A percentile compares a stretch with the other conserved stretches of the same genome.
These are phyloP conservation scores for Herminia tarsipennalis DNA, from an alignment of 2,888 invertebrate genomes.

Conservation along the genomic window DNA sequence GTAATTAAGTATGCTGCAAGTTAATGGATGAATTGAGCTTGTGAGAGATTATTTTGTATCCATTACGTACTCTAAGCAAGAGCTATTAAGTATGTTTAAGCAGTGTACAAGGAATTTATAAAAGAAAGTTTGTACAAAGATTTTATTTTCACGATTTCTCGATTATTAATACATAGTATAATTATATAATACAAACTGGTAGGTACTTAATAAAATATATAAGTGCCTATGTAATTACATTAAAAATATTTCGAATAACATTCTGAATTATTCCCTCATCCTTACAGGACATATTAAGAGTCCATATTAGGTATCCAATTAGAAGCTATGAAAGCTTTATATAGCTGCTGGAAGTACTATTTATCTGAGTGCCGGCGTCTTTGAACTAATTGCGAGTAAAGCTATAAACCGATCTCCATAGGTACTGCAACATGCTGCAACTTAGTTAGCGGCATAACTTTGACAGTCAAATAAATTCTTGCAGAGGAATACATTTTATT, in stretches of 20 bases:
- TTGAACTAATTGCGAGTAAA: conserved; percentile 67
- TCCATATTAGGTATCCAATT: conserved; percentile 65
- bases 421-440: conserved; percentile 62
- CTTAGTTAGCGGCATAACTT: conserved; percentile 59
- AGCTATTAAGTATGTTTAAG: conserved; percentile 23
- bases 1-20: conserved; percentile 77
- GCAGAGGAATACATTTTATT: conserved; percentile 36
- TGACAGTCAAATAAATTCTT: conserved; percentile 48
- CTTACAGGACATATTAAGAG: conserved; percentile 10
- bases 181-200: too few relatives aligned
- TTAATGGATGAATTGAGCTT: conserved; percentile 75
- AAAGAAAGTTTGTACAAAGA: conserved; percentile 5
- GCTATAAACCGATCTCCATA: conserved; percentile 59
- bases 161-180: too few relatives aligned
- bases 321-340: conserved; percentile 68
- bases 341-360: conserved; percentile 53
- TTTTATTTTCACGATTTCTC: not conserved
- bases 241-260: too few relatives aligned
- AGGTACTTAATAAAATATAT: too few relatives aligned
- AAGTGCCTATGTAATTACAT: too few relatives aligned
- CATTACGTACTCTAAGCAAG: conserved; percentile 29
- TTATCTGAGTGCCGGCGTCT: conserved; percentile 68
- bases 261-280: conserved; percentile 9
- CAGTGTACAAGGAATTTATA: conserved; percentile 8
- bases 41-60: conserved; percentile 38